These are phyloP conservation scores for Chelmon rostratus DNA, from an alignment of 2,797 vertebrate species.

Conservation along the genomic window DNA sequence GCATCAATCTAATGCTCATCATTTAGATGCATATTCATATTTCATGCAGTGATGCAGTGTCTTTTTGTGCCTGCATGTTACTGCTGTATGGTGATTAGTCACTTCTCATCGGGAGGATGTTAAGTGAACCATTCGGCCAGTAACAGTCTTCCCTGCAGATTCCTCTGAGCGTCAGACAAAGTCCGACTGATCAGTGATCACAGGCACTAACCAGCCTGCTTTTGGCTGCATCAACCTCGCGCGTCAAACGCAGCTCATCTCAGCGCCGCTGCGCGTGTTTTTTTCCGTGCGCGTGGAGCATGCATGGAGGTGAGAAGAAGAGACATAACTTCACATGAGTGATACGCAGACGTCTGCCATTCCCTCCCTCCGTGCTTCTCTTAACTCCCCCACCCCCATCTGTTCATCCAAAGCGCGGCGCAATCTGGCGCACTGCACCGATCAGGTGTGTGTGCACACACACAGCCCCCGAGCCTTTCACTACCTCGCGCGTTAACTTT, in stretches of 20 bases:
- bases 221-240: slow-evolving; percentile 6
- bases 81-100: neutral
- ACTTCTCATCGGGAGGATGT: slow-evolving; percentile 13
- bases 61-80: neutral
- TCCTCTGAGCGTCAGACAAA: slow-evolving; percentile 32
- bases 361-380: slow-evolving; percentile 71
- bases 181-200: slow-evolving; percentile 48
- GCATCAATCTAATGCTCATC: slow-evolving; percentile 17
- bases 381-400: slow-evolving; percentile 81
- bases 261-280: neutral
- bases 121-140: slow-evolving; percentile 45
- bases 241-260: slow-evolving; percentile 33
- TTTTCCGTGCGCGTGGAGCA: neutral
- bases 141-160: slow-evolving; percentile 31
- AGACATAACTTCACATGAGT: slow-evolving; percentile 78
- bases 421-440: slow-evolving; percentile 75
- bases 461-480: slow-evolving; percentile 32
- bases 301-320: slow-evolving; percentile 6
- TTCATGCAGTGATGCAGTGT: slow-evolving; percentile 2
- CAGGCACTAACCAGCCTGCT: slow-evolving; percentile 29
- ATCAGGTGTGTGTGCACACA: slow-evolving; percentile 68
- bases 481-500: slow-evolving; percentile 23
- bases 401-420: slow-evolving; percentile 69
- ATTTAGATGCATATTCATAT: neutral
- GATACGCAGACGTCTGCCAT: slow-evolving; percentile 71